Conservation (phyloP, 2,113 vertebrate species). For the Rhegmatorhina hoffmannsi region DNA sequence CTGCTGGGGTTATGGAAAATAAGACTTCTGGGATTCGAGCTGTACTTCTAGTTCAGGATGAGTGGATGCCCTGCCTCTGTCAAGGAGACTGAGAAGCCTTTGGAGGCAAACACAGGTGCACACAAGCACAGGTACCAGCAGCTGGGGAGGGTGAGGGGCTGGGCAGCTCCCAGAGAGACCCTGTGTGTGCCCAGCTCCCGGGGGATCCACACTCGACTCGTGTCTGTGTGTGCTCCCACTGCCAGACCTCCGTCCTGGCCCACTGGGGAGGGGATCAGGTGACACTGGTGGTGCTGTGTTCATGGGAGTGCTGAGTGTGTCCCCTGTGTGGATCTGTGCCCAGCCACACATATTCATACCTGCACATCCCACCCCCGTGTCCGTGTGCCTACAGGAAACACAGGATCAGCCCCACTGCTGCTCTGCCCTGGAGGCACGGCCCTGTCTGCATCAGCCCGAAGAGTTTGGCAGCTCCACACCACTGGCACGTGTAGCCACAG, state of each 20-base stretch:
- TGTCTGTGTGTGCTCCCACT: background rate
- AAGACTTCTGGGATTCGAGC: background rate
- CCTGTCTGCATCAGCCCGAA: accelerated
- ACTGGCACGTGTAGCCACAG: accelerated
- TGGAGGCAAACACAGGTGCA: background rate
- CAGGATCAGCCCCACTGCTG: background rate
- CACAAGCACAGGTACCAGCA: background rate
- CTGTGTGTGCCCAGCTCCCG: accelerated
- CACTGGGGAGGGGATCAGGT: background rate
- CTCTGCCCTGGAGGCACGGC: too few relatives aligned
- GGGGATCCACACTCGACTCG: accelerated
- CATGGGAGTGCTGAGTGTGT: too few relatives aligned
- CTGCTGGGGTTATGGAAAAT: background rate
- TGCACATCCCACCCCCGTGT: accelerated
- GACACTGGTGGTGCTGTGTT: background rate
- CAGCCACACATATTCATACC: accelerated
- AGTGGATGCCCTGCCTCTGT: accelerated
- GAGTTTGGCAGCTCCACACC: accelerated
- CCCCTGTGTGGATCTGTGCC: background rate
- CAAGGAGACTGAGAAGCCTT: background rate
- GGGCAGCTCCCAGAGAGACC: background rate
- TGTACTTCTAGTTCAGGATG: accelerated
- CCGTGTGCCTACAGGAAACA: accelerated
- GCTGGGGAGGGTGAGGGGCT: background rate
- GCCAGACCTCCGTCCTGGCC: background rate